phyloP scores from a whole-genome alignment of 2,113 vertebrate genomes.

The Cervus canadensis region DNA sequence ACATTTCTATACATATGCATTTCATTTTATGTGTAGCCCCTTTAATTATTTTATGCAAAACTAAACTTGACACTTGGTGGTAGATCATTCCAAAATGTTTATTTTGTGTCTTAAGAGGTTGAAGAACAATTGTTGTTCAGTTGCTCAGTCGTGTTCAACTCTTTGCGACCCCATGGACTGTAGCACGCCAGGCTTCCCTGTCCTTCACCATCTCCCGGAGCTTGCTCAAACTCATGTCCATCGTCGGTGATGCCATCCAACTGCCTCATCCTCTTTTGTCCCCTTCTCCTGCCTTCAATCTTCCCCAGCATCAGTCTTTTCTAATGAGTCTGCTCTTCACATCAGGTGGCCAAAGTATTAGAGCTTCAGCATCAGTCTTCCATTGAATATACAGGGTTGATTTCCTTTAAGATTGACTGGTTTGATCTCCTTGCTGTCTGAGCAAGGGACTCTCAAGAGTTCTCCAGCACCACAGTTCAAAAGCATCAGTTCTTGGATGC shows the following conservation, averaged over 20 bases:
- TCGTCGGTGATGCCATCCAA: neutral
- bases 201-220: neutral
- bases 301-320: neutral
- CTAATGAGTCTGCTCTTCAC: neutral
- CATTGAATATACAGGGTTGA: neutral
- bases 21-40: neutral
- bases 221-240: neutral
- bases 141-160: neutral
- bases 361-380: neutral
- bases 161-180: neutral
- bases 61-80: neutral
- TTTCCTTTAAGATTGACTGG: neutral
- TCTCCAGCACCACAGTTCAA: neutral
- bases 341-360: neutral
- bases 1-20: neutral
- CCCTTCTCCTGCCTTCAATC: neutral
- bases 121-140: neutral
- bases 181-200: neutral
- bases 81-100: neutral
- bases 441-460: neutral
- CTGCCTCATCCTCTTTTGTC: neutral
- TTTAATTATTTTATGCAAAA: neutral
- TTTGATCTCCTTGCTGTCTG: neutral
- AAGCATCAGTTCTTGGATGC: neutral
- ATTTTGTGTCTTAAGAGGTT: neutral